phyloP scores from a whole-genome alignment of 30 jellyfish, hydroid and myxozoan genomes.

The Nemopilema nomurai region DNA sequence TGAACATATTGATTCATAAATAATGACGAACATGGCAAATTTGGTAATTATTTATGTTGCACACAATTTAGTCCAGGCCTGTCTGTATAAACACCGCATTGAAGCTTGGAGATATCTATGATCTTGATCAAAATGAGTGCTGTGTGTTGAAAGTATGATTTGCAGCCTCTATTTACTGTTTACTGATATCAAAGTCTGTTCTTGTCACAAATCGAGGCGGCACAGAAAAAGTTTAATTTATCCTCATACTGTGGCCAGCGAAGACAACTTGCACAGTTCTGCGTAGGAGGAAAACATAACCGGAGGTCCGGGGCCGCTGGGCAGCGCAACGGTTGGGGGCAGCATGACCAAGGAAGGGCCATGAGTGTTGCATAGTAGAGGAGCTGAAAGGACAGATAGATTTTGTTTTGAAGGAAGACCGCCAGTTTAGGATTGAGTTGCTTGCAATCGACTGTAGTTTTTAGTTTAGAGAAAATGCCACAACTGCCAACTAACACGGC shows the following conservation, averaged over 20 bases:
- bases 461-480: constrained; percentile 74
- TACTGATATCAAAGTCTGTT: not conserved
- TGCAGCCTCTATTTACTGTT: not conserved
- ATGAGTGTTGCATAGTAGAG: constrained; percentile 67
- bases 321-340: constrained; percentile 58
- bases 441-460: constrained; percentile 15
- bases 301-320: constrained; percentile 37
- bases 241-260: not conserved
- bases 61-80: not conserved
- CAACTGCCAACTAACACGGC: constrained; percentile 97
- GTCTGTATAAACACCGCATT: not conserved
- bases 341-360: constrained; percentile 63
- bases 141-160: not conserved
- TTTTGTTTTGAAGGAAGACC: constrained; percentile 73
- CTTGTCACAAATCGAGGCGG: not conserved
- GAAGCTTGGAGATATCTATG: not conserved
- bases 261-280: not conserved
- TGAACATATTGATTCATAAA: constrained; percentile 2
- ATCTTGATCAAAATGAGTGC: not conserved
- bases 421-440: constrained; percentile 50
- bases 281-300: constrained; percentile 15
- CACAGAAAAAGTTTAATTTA: not conserved
- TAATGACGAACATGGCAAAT: not conserved
- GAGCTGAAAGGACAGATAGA: constrained; percentile 57
- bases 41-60: not conserved